Percentiles rank a stretch among this genome's conserved stretches.
phyloP scores from a whole-genome alignment of 2,797 vertebrate genomes.

The Rhinatrema bivittatum region DNA sequence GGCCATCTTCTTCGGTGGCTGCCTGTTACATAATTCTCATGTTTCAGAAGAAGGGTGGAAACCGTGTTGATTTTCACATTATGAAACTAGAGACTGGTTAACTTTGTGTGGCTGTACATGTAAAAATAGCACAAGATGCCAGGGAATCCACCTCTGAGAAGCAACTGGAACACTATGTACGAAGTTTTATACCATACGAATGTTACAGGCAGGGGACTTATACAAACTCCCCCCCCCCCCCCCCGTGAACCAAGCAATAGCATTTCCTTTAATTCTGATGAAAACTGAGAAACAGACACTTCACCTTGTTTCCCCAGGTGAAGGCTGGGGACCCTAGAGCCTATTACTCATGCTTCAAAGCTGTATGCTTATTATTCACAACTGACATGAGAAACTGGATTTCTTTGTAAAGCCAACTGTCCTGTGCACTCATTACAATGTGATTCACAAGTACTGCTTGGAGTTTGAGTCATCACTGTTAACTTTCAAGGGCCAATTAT shows the following conservation, averaged over 20 bases:
- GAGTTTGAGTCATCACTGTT: background rate
- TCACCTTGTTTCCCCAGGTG: constrained; percentile 17
- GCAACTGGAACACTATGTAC: background rate
- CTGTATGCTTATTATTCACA: constrained; percentile 1
- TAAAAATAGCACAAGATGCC: constrained; percentile 28
- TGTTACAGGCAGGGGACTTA: constrained; percentile 4
- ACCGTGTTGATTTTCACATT: constrained; percentile 17
- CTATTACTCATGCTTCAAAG: constrained; percentile 9
- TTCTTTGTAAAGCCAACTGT: constrained; percentile 1
- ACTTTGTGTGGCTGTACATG: constrained; percentile 4
- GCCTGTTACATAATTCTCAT: constrained; percentile 15
- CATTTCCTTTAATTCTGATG: background rate
- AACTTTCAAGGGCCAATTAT: background rate
- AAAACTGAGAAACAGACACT: constrained; percentile 8
- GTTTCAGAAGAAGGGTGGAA: constrained; percentile 14
- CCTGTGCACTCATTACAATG: background rate
- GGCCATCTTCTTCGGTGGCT: too few relatives aligned
- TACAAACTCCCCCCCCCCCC: background rate
- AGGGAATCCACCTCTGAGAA: constrained; percentile 12
- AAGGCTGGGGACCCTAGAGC: constrained; percentile 12
- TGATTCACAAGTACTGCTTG: too few relatives aligned
- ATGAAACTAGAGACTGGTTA: constrained; percentile 25
- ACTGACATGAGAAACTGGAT: background rate
- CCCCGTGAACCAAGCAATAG: too few relatives aligned
- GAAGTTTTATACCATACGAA: background rate